Evolutionary conservation across 2,113 vertebrate species (phyloP).

Genomic region (Sceloporus tristichus): DNA sequence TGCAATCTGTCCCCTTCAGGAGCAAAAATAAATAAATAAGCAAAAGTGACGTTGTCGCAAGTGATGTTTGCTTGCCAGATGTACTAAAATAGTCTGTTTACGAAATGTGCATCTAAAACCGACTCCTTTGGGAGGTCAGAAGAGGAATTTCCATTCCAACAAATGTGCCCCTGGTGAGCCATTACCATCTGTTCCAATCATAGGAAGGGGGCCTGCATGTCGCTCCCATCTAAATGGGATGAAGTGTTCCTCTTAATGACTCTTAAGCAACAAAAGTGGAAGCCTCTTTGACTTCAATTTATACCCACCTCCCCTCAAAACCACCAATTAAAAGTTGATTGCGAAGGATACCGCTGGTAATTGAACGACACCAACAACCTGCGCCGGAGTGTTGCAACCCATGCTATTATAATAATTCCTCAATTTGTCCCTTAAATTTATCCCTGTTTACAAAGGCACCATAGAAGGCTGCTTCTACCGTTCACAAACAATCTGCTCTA

Average conservation of each 20-base stretch:
- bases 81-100: conserved; percentile 66
- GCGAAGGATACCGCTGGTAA: conserved; percentile 53
- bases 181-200: conserved; percentile 63
- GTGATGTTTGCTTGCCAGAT: conserved; percentile 60
- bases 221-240: conserved; percentile 52
- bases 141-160: conserved; percentile 68
- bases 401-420: conserved; percentile 60
- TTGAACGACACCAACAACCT: conserved; percentile 55
- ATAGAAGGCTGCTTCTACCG: conserved; percentile 39
- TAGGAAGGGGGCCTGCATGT: conserved; percentile 51
- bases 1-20: conserved; percentile 31
- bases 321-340: conserved; percentile 64
- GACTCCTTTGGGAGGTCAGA: conserved; percentile 64
- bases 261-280: conserved; percentile 44
- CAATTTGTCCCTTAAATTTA: conserved; percentile 62
- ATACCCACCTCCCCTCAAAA: conserved; percentile 38
- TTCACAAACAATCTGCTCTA: background rate
- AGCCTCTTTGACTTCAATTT: conserved; percentile 50
- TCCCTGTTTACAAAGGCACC: conserved; percentile 54
- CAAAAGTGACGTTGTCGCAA: conserved; percentile 29
- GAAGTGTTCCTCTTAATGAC: conserved; percentile 58
- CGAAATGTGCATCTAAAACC: conserved; percentile 67
- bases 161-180: conserved; percentile 62
- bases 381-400: conserved; percentile 30
- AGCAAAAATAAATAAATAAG: too few species aligned